Percentiles rank a stretch among this genome's conserved stretches.
Evolutionary conservation across 2,888 invertebrate species (phyloP).

Genomic region (Dinocampus coccinellae): DNA sequence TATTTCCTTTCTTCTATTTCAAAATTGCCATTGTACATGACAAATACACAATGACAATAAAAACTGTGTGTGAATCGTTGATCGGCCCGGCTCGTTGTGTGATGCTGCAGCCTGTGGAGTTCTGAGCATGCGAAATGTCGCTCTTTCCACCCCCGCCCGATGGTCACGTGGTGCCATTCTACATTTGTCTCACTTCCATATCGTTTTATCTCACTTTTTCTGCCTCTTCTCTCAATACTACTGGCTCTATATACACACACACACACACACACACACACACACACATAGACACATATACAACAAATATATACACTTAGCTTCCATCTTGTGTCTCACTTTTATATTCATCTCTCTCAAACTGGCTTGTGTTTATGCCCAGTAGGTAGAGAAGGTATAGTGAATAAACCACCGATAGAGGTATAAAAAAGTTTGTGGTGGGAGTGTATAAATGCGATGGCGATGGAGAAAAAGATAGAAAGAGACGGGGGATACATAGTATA

Average conservation of each 20-base stretch:
- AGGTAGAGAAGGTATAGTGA: neutral
- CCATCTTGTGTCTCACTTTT: neutral
- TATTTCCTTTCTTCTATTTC: neutral
- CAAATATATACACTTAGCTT: neutral
- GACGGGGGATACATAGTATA: neutral
- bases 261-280: neutral
- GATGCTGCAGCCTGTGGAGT: constrained; percentile 63
- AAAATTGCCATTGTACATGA: neutral
- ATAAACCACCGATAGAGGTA: neutral
- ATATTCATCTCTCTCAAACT: neutral
- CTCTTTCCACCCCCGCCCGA: constrained; percentile 64
- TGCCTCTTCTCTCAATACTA: neutral
- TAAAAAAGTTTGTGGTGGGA: neutral
- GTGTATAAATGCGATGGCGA: neutral
- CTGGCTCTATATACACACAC: neutral
- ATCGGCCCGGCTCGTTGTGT: constrained; percentile 43
- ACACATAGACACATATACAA: neutral
- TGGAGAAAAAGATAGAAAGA: too few relatives aligned
- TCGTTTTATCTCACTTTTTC: neutral
- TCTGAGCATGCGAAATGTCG: constrained; percentile 69
- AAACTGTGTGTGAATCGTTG: constrained; percentile 34
- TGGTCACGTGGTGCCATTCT: constrained; percentile 61
- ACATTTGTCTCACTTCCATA: constrained; percentile 32
- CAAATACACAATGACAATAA: neutral
- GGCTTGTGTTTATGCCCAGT: neutral